Base-by-base conservation (phyloP, 2,797 vertebrate genomes). In the Acrossocheilus fasciatus region DNA sequence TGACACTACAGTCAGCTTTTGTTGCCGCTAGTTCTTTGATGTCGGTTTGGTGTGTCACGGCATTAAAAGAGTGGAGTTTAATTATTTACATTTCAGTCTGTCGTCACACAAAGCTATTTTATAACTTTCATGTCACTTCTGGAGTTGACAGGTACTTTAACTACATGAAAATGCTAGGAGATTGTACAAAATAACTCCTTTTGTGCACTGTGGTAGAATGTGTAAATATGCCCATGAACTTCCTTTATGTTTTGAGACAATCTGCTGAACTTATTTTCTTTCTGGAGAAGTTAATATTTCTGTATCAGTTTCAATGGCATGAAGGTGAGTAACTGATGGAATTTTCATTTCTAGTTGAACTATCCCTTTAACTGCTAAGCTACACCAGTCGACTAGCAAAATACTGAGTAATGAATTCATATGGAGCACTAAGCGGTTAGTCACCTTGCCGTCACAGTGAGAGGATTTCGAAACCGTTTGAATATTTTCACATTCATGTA, bases 401-500 rank as follows among this genome's bases (percentile, higher is more conserved):
- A 69, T 68, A 52, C 7, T 1, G 30, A 69, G 62, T 69, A 34
- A 81, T 81, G 30, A 81, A 81, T 81, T 68, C 64, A 69, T 52
- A 52, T 52, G 62, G 69, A 69, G 62, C 79, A 47, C 64, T 69
- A 52, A 81, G 30, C 45, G 12, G 79, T 81, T 81, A 81, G 79
- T 69, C 79, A 81, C 64, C 79, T 81, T 81, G 64, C 64, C 2
- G 30, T 69, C 79, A 81, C 79, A 81, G 45, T 4, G 12, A 66
- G 64, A 69, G 45, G 64, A 81, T 81, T 81, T 81, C 39, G 2
- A 80, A 50, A 81, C n/a, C 11, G 79, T 81, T 81, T 81, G 62
- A 69, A 52, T 81, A 69, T 68, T 69, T 81, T 69, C 18, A 68
- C 64, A 81, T 81, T 81, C 30, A 81, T 81, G 79, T 81, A 81